phyloP scores from a whole-genome alignment of 2,888 invertebrate species.

The Mythimna lalbum region DNA sequence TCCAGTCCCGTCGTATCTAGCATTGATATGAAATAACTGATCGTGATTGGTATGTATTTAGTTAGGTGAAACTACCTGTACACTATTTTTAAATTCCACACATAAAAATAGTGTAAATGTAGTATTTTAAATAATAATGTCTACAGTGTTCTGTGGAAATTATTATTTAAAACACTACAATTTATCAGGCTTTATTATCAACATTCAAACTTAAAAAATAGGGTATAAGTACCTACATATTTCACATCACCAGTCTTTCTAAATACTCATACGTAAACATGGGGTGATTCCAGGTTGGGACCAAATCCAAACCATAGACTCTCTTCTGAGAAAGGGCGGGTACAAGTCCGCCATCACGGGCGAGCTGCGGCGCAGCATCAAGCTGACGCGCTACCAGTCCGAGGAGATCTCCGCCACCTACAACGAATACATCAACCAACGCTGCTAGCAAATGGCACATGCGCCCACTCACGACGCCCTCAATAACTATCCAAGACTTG shows the following conservation, averaged over 20 bases:
- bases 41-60: conserved; percentile 47
- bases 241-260: conserved; percentile 3
- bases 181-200: background rate
- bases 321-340: conserved; percentile 98
- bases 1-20: conserved; percentile 29
- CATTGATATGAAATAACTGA: conserved; percentile 25
- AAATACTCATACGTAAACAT: conserved; percentile 14
- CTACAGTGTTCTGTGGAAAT: no score
- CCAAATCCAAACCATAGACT: conserved; percentile 99
- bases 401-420: conserved; percentile 98
- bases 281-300: conserved; percentile 96
- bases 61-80: conserved; percentile 39
- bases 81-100: no score
- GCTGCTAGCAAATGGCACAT: conserved; percentile 94
- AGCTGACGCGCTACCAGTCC: conserved; percentile 98
- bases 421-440: conserved; percentile 94
- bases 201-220: conserved; percentile 17
- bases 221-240: conserved; percentile 43
- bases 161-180: background rate
- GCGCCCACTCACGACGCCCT: conserved; percentile 62
- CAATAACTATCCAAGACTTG: conserved; percentile 60
- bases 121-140: no score
- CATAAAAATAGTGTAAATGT: no score
- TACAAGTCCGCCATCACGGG: conserved; percentile 97
- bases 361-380: conserved; percentile 96